Base-by-base conservation (phyloP, 2,113 vertebrate genomes). In the Gracilinanus agilis region DNA sequence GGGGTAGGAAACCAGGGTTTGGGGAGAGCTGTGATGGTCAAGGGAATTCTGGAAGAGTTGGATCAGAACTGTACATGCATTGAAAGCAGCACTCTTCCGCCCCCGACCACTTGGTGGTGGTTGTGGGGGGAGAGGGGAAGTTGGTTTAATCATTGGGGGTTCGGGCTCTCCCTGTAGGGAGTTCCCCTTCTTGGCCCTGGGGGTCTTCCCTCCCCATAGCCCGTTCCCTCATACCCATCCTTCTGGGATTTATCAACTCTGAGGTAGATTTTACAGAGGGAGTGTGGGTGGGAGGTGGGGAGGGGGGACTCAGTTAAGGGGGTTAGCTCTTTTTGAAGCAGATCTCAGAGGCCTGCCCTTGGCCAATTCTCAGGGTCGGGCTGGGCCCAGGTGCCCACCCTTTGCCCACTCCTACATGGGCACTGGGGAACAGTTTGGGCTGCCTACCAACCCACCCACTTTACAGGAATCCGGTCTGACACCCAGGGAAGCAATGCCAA, bases 221-320 rank as follows among this genome's bases (percentile, higher is more conserved):
- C 93, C 67, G 19, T 40, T 94, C 96, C 97, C 95, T 90, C 97
- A 97, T 93, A 94, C 95, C 96, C 93, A 56, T 95, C 96, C 95
- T 98, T 97, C 97, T 97, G 96, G 97, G 95, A 97, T 96, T 97
- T 58, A 44, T 96, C 16, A 0, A 97, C 97, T 97, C 98, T 98
- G 98, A 98, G 98, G 98, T 98, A 98, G 98, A 98, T 98, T 98
- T 97, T 98, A 98, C 97, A 96, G 96, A 96, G 97, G 96, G 96
- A 93, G 93, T 94, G 75, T 90, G 92, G 92, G 94, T 58, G 3
- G 4, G n/a, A 83, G 67, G 93, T 27, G 92, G 53, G 56, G 12
- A 23, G 88, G 44, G 56, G 44, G 44, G 88, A 44, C 3, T 49
- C 44, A 83, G 95, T 92, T 40, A 83, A 91, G 90, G 96, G 95